Evolutionary conservation across 2,888 invertebrate genomes (phyloP).

Genomic region (Terebella lapidaria): DNA sequence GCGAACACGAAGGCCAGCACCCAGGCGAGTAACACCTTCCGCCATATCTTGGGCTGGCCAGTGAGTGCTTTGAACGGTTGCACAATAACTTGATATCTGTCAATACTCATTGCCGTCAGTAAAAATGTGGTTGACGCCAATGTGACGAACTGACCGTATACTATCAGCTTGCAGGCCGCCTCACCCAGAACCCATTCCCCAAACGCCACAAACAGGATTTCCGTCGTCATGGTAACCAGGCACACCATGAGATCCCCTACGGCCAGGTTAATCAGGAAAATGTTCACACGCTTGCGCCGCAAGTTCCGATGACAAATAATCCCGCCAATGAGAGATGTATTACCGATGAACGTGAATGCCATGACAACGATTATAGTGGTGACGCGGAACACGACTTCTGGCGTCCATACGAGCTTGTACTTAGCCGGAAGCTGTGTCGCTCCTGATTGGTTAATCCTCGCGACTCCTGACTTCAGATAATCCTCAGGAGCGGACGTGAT

Average conservation of each 20-base stretch:
- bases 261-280: conserved; percentile 54
- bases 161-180: conserved; percentile 50
- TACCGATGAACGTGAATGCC: conserved; percentile 51
- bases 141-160: conserved; percentile 53
- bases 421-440: not conserved
- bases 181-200: conserved; percentile 55
- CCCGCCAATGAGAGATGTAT: conserved; percentile 46
- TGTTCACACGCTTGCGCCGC: conserved; percentile 50
- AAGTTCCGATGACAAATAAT: conserved; percentile 43
- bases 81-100: conserved; percentile 53
- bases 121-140: conserved; percentile 53
- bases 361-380: conserved; percentile 35
- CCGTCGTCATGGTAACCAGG: conserved; percentile 53
- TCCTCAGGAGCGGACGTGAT: too few relatives aligned
- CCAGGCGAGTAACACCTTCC: conserved; percentile 52
- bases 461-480: too few relatives aligned
- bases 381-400: conserved; percentile 20
- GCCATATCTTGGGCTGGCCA: conserved; percentile 38
- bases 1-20: conserved; percentile 50
- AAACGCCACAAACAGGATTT: conserved; percentile 52
- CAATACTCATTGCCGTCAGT: conserved; percentile 53
- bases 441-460: not conserved
- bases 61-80: conserved; percentile 48
- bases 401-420: conserved; percentile 9
- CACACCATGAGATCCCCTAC: conserved; percentile 54